These are phyloP conservation scores for Leucoma salicis DNA, from an alignment of 2,888 invertebrate species.

Conservation along the genomic window DNA sequence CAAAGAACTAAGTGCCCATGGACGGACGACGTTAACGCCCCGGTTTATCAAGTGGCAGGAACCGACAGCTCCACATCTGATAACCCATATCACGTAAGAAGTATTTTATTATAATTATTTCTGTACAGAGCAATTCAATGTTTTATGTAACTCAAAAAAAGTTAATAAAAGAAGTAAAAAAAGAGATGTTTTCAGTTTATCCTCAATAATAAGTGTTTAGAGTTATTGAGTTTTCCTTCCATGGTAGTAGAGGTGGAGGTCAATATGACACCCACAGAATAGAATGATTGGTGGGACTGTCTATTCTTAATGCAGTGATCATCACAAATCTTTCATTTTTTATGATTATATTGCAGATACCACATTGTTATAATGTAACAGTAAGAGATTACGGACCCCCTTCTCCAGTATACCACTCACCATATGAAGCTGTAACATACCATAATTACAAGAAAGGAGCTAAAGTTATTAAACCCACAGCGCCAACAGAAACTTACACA, in stretches of 20 bases:
- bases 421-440: constrained; percentile 70
- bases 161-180: no score
- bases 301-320: no score
- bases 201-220: no score
- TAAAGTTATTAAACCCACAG: constrained; percentile 43
- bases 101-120: neutral
- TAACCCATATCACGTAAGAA: constrained; percentile 69
- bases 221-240: no score
- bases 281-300: no score
- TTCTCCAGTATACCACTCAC: constrained; percentile 75
- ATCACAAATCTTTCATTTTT: neutral
- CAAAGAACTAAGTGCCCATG: constrained; percentile 76
- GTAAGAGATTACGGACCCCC: constrained; percentile 64
- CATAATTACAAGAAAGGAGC: constrained; percentile 57
- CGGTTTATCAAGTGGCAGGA: constrained; percentile 66
- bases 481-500: constrained; percentile 50
- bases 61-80: constrained; percentile 79
- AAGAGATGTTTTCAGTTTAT: no score
- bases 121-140: no score
- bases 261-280: no score
- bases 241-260: no score
- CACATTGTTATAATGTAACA: constrained; percentile 63
- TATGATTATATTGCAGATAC: constrained; percentile 52
- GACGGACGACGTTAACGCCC: constrained; percentile 66
- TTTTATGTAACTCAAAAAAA: no score